A percentile compares a stretch with the other conserved stretches of the same genome.
Conservation (phyloP, 1,140 invertebrate species). For the Gonioctena quinquepunctata region DNA sequence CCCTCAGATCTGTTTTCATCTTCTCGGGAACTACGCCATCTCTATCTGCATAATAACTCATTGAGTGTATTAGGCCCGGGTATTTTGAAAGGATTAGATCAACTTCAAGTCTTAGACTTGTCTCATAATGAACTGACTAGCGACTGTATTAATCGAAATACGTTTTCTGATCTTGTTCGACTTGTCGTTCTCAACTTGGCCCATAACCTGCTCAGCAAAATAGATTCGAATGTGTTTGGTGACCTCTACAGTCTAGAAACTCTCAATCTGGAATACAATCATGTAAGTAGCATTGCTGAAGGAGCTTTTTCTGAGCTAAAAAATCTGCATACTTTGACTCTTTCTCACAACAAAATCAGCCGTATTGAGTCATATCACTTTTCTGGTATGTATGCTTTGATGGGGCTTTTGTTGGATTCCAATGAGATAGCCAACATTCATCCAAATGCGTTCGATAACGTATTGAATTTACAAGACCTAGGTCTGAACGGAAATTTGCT, state of each 20-base stretch:
- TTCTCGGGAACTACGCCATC: conserved; percentile 67
- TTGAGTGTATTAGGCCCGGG: conserved; percentile 75
- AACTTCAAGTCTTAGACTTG: conserved; percentile 77
- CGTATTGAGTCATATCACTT: conserved; percentile 72
- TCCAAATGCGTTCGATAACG: conserved; percentile 76
- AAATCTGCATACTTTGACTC: conserved; percentile 75
- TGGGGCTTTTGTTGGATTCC: conserved; percentile 74
- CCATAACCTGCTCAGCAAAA: conserved; percentile 70
- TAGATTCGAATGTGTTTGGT: conserved; percentile 74
- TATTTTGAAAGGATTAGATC: conserved; percentile 73
- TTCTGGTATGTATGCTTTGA: conserved; percentile 71
- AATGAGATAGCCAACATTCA: conserved; percentile 74
- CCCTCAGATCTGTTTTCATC: conserved; percentile 75
- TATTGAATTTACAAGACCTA: conserved; percentile 78
- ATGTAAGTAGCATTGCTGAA: conserved; percentile 71
- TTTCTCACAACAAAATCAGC: conserved; percentile 74
- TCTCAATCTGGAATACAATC: conserved; percentile 76
- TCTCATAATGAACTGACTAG: conserved; percentile 77
- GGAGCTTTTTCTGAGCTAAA: conserved; percentile 74
- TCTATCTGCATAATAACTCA: conserved; percentile 81
- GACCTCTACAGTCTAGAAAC: conserved; percentile 77
- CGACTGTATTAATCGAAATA: conserved; percentile 77
- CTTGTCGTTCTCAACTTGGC: conserved; percentile 78
- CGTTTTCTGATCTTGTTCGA: conserved; percentile 72
- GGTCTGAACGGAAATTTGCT: conserved; percentile 77